Evolutionary conservation across 2,113 vertebrate genomes (phyloP).

Genomic region (Erythrocercus mccallii): DNA sequence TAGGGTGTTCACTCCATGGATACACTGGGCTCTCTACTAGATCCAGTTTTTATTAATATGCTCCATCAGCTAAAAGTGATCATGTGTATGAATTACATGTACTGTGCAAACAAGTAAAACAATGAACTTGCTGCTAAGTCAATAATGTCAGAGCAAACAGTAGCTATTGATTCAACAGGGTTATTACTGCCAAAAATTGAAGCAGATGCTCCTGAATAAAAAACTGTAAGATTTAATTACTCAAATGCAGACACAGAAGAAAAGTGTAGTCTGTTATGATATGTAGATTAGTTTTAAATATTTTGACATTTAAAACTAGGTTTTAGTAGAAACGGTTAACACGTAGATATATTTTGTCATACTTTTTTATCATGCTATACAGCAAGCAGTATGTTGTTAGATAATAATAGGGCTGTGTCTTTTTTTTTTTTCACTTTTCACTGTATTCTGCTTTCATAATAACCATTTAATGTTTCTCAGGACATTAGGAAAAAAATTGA

Average conservation of each 20-base stretch:
- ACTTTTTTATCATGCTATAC: background rate
- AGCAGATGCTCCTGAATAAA: conserved; percentile 61
- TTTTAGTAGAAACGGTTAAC: background rate
- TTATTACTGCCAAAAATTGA: conserved; percentile 55
- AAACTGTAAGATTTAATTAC: conserved; percentile 63
- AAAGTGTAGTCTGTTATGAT: conserved; percentile 1
- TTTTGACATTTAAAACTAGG: conserved; percentile 44
- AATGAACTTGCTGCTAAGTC: background rate
- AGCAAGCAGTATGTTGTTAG: background rate
- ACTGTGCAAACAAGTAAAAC: background rate
- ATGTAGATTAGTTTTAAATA: conserved; percentile 46
- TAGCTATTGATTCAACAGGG: conserved; percentile 45
- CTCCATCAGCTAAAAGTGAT: background rate
- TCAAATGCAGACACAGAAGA: conserved; percentile 3
- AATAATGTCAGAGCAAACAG: conserved; percentile 46
- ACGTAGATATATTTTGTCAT: background rate
- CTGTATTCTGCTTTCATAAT: background rate
- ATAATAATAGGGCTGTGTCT: background rate
- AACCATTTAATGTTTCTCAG: background rate
- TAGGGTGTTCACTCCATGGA: background rate
- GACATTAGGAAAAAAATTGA: background rate
- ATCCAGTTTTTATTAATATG: background rate
- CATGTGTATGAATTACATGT: background rate
- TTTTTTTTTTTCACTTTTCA: background rate
- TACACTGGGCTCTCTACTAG: background rate